Evolutionary conservation across 2,888 invertebrate genomes (phyloP).

Genomic region (Anthoptus insignis): DNA sequence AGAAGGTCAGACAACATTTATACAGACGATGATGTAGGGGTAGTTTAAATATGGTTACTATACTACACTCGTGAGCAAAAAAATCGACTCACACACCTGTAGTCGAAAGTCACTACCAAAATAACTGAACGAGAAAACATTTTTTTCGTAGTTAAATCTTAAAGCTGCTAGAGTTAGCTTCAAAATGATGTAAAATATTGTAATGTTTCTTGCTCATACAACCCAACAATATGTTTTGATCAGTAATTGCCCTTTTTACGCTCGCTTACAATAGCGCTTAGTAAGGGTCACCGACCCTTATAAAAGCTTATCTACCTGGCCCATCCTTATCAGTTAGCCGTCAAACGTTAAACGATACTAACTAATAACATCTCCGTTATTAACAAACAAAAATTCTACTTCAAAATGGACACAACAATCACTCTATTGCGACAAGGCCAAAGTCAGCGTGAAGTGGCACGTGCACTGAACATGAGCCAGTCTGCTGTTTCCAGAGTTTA

Average conservation of each 20-base stretch:
- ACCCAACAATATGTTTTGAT: background rate
- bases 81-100: background rate
- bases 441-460: slow-evolving; percentile 21
- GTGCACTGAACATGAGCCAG: slow-evolving; percentile 18
- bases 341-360: slow-evolving; percentile 29
- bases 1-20: too few species aligned
- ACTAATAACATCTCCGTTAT: slow-evolving; percentile 29
- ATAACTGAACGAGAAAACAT: background rate
- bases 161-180: background rate
- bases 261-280: background rate
- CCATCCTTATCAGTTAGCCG: slow-evolving; percentile 29
- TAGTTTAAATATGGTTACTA: too few species aligned
- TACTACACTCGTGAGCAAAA: background rate
- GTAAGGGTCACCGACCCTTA: background rate
- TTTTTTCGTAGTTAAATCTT: background rate
- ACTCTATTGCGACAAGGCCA: slow-evolving; percentile 10
- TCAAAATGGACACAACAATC: slow-evolving; percentile 12
- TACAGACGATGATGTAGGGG: too few species aligned
- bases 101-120: background rate
- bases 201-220: slow-evolving; percentile 9
- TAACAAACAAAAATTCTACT: slow-evolving; percentile 15
- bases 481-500: slow-evolving; percentile 21
- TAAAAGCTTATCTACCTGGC: slow-evolving; percentile 17
- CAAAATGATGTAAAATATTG: slow-evolving; percentile 3
- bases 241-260: background rate